Evolutionary conservation across 2,888 invertebrate genomes (phyloP), one percentile per base, ranked within the genome.

Genomic region (Limnephilus rhombicus): DNA sequence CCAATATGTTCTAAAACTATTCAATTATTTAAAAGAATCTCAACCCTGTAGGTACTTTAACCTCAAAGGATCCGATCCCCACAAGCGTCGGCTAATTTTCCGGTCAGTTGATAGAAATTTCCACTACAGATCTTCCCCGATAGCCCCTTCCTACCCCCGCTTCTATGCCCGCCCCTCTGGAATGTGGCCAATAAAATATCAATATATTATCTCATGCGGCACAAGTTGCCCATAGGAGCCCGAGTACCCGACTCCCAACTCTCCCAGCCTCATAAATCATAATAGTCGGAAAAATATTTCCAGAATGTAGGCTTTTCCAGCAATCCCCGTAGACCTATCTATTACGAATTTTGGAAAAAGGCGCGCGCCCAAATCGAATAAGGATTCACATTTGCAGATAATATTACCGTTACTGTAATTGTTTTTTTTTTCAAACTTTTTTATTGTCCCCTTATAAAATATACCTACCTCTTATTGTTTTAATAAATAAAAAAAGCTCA

Each of bases 121-220:
- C 92, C 92, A 92, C 89, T 34, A 88, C 89, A 92, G 92, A 89
- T 49, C 80, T 37, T 90, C 83, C 90, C 86, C 68, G 85, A 34
- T 45, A 24, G 41, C 81, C 29, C 37, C 34, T 49, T 29, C 90
- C 5, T 31, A 12, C 45, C 80, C 37, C 80, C 49, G 24, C 29
- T n/a, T 37, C 37, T 1, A 80, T 29, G 18, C 34, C 68, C n/a
- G 5, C 11, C 90, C n/a, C n/a, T 85, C 90, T 93, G 93, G 93
- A 93, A 93, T 92, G 85, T 86, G 87, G 90, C 93, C 93, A 93
- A 93, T 93, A 93, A 93, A 92, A 93, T 93, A 92, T 92, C 93
- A 92, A 93, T 92, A 92, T 92, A 93, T 92, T 92, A 93, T 92
- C 93, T 92, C 80, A 91, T 85, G 34, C 91, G 90, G 90, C 87